These are phyloP conservation scores for Branchipolynoe longqiensis DNA, from an alignment of 2,888 invertebrate species.

Conservation along the genomic window DNA sequence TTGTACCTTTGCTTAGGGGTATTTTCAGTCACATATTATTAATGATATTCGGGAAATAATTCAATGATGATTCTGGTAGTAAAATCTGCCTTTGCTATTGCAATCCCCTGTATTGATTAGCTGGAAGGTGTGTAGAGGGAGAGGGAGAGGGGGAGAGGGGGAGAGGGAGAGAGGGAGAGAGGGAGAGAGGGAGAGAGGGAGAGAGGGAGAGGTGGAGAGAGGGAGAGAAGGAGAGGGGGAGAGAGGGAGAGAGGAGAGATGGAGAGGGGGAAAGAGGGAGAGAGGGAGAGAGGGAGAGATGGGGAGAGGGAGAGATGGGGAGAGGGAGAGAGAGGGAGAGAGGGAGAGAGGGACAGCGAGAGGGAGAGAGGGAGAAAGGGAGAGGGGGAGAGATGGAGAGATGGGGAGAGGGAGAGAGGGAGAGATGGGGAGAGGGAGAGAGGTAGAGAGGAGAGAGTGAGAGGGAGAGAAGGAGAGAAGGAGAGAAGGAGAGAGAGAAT, in stretches of 20 bases:
- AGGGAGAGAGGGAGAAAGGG: not conserved
- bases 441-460: not conserved
- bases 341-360: not conserved
- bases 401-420: not conserved
- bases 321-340: not conserved
- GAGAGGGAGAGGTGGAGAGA: not conserved
- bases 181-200: too few relatives aligned
- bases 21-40: too few relatives aligned
- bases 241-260: not conserved
- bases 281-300: not conserved
- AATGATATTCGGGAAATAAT: too few relatives aligned
- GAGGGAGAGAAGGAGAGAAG: not conserved
- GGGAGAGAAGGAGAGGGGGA: not conserved
- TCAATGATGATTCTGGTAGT: too few relatives aligned
- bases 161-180: too few relatives aligned
- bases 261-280: not conserved
- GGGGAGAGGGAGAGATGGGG: not conserved
- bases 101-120: too few relatives aligned
- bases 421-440: not conserved
- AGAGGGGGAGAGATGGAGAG: not conserved
- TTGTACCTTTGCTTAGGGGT: too few relatives aligned
- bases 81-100: too few relatives aligned
- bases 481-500: not conserved
- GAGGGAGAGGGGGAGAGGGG: too few relatives aligned
- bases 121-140: too few relatives aligned